Base-by-base conservation (phyloP, 2,113 vertebrate species). In the Salvelinus alpinus region DNA sequence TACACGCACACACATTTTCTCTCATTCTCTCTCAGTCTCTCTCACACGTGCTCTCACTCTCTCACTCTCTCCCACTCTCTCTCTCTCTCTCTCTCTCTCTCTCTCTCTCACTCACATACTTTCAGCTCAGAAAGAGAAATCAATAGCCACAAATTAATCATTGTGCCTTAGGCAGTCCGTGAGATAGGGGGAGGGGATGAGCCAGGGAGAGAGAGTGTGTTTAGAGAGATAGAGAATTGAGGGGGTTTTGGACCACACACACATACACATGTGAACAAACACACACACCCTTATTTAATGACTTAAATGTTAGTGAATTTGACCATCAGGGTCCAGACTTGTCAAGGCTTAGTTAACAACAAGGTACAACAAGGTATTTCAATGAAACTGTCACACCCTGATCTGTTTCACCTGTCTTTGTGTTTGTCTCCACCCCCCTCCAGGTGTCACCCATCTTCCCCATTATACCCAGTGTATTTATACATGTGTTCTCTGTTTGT, bases 61-160 rank as follows among this genome's bases (percentile, higher is more conserved):
- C 48, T 11, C 14, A 27, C 18, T 20, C 65, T 0, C 59, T 14
- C 47, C 20, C 31, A 34, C 54, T 66, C 60, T 69, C 62, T 64
- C 67, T 14, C 25, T 47, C 47, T 68, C 34, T 34, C 76, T 70
- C 79, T 34, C 77, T 48, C 74, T 8, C 64, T 27, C 75, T 71
- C 72, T n/a, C 73, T 54, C 64, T 24, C 24, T 34, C 67, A 54
- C 72, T 29, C 60, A 38, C 82, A 75, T 70, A 82, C 84, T 82
- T 84, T 87, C 77, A 89, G 91, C 87, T 86, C 79, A 83, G 83
- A 81, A 84, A 72, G 84, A 88, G 82, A 88, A 92, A 93, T 93
- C 92, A 89, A 92, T 93, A 89, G 80, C 83, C 84, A 86, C 92
- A 92, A 91, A 91, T 92, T 85, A 93, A 92, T 93, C 89, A 90